Evolutionary conservation across 2,797 vertebrate species (phyloP).

Genomic region (Xenopus petersii): DNA sequence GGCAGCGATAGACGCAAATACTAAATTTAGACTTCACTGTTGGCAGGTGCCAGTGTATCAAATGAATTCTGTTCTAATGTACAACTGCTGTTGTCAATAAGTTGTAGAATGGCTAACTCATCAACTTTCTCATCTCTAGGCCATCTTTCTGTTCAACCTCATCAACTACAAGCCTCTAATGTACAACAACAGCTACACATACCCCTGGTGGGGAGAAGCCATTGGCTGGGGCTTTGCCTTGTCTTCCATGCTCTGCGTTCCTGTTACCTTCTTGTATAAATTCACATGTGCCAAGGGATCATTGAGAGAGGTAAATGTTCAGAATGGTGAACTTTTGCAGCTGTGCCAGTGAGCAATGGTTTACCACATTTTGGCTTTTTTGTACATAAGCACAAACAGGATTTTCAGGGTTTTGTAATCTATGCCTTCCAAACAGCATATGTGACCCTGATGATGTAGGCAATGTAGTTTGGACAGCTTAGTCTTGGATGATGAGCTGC

Average conservation of each 20-base stretch:
- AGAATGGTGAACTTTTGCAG: not conserved
- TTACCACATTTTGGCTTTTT: not conserved
- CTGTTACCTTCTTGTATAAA: conserved; percentile 58
- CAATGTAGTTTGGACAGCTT: too few species aligned
- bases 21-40: not conserved
- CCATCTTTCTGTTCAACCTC: conserved; percentile 64
- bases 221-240: conserved; percentile 66
- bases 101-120: not conserved
- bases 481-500: too few species aligned
- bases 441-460: too few species aligned
- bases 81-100: not conserved
- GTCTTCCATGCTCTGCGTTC: conserved; percentile 66
- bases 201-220: conserved; percentile 68
- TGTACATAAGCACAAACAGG: not conserved
- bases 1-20: not conserved
- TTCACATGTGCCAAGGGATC: conserved; percentile 63
- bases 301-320: conserved; percentile 58
- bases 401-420: not conserved
- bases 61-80: not conserved
- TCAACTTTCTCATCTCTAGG: conserved; percentile 42
- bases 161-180: conserved; percentile 64
- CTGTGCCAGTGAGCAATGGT: not conserved
- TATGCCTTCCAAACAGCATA: too few species aligned
- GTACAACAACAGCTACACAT: conserved; percentile 64
- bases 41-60: not conserved